phyloP scores from a whole-genome alignment of 2,797 vertebrate species.

The Hozukius guyotensis region DNA sequence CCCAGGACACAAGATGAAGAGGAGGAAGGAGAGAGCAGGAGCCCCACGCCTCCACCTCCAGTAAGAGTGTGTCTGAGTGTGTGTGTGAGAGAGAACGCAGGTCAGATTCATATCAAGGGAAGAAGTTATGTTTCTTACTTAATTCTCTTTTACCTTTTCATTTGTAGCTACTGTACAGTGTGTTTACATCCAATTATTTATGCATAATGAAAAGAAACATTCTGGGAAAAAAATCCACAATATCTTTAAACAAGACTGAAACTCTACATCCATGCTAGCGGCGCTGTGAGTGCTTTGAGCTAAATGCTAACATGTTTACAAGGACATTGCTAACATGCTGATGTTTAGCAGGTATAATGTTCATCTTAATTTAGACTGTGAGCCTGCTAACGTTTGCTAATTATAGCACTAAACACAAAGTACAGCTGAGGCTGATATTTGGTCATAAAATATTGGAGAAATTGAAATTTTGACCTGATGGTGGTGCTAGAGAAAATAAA shows the following conservation, averaged over 20 bases:
- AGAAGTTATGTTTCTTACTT: background rate
- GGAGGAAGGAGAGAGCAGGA: slow-evolving; percentile 88
- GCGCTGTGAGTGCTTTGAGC: background rate
- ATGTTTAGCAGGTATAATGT: background rate
- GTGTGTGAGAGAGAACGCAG: background rate
- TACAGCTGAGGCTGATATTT: background rate
- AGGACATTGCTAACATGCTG: background rate
- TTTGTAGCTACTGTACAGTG: background rate
- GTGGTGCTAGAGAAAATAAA: background rate
- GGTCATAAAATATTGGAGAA: background rate
- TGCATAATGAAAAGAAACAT: background rate
- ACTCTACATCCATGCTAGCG: background rate
- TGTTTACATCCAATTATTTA: background rate
- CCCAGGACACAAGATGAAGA: slow-evolving; percentile 85
- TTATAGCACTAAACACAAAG: background rate
- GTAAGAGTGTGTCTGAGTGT: slow-evolving; percentile 81
- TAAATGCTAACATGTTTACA: background rate
- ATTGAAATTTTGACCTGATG: background rate
- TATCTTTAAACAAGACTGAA: background rate
- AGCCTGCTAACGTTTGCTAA: background rate
- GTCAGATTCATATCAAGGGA: background rate
- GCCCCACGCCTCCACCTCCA: slow-evolving; percentile 89
- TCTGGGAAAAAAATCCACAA: background rate
- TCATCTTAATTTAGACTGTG: no score
- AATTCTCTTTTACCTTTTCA: background rate